Evolutionary conservation across 2,888 invertebrate genomes (phyloP), one percentile per base, ranked within the genome.

Genomic region (Sicus ferrugineus): DNA sequence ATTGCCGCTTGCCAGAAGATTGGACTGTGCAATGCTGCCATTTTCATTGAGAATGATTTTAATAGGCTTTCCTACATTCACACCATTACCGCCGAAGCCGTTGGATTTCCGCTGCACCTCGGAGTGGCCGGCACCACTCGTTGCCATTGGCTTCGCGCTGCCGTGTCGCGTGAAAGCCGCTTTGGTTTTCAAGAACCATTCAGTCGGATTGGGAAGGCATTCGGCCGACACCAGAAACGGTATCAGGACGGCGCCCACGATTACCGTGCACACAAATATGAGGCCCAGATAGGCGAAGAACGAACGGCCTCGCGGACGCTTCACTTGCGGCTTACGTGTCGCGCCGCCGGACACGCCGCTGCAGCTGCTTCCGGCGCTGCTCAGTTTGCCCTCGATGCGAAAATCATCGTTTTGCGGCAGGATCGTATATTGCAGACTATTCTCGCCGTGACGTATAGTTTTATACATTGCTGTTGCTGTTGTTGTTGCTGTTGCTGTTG

Each of bases 371-470:
- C 87, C 88, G 76, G 87, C 88, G 73, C 88, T 87, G 75, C 88
- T 87, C 72, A 89, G 78, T 70, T 89, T 89, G 76, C 89, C 89
- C 73, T 89, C 89, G 76, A 83, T 88, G 70, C 89, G 85, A 76
- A 89, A 88, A 81, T 90, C 90, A 82, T 91, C 91, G 70, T 90
- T 90, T 83, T 91, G 91, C 70, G 91, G 91, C 74, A 92, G 87
- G 77, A 92, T 91, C 76, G 91, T 91, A 84, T 92, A 92, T 81
- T 91, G 91, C 77, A 92, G 88, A 80, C 91, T 90, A 78, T 91
- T 90, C 83, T 92, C 91, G 73, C 91, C 91, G 83, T 91, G 91
- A 73, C 91, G 87, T 82, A 91, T 91, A 76, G 91, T 91, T 86
- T 91, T 92, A 86, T 91, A 91, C 92, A 92, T 92, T 42, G n/a